phyloP scores from a whole-genome alignment of 2,888 invertebrate genomes.

The Hydropsyche betteni region DNA sequence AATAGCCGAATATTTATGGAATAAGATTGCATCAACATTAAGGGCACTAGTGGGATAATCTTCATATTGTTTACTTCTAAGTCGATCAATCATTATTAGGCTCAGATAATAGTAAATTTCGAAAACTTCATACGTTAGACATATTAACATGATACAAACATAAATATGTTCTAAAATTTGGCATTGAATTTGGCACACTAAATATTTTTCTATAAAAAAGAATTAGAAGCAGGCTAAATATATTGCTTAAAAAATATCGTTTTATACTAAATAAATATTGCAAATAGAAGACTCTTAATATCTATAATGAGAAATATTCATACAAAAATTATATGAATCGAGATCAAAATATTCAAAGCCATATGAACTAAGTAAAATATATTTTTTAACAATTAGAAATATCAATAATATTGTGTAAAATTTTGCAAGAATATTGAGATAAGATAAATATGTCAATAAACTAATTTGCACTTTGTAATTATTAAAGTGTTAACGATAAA shows the following conservation, averaged over 20 bases:
- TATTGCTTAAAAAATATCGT: not conserved
- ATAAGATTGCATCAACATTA: not conserved
- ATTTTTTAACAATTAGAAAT: not conserved
- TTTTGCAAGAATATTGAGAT: not conserved
- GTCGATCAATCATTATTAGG: not conserved
- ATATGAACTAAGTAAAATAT: not conserved
- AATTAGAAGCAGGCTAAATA: not conserved
- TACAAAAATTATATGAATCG: too few species aligned
- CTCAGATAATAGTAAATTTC: slow-evolving; percentile 12
- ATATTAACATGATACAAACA: not conserved
- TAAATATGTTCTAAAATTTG: slow-evolving; percentile 2
- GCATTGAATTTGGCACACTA: slow-evolving; percentile 6
- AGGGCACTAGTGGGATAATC: slow-evolving; percentile 25
- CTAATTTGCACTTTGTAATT: slow-evolving; percentile 28
- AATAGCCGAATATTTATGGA: not conserved
- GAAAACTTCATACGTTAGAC: not conserved
- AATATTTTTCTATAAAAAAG: not conserved
- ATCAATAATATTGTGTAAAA: not conserved
- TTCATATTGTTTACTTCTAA: slow-evolving; percentile 7
- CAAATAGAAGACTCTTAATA: slow-evolving; percentile 5
- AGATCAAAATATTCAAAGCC: not conserved
- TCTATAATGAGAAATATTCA: not conserved
- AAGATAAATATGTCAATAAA: not conserved
- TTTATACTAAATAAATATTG: not conserved
- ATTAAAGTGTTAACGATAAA: not conserved